These are phyloP conservation scores for Liposcelis brunnea DNA, from an alignment of 2,888 invertebrate genomes.

Conservation along the genomic window DNA sequence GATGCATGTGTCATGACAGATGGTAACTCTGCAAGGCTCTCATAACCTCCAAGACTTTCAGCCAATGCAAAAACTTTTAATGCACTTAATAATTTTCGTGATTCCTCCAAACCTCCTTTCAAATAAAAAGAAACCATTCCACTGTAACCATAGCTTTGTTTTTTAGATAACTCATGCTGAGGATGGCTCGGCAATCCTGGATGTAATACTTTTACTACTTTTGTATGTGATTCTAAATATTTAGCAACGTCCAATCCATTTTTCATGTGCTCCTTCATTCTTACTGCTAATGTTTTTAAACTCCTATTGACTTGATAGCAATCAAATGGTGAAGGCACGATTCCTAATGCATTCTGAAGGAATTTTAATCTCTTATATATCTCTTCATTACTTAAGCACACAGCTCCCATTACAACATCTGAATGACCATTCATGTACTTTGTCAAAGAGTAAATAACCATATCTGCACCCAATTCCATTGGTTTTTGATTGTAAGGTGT, in stretches of 20 bases:
- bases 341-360: conserved; percentile 82
- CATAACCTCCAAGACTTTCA: conserved; percentile 89
- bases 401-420: conserved; percentile 92
- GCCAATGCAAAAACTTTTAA: conserved; percentile 73
- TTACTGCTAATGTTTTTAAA: conserved; percentile 76
- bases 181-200: conserved; percentile 77
- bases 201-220: conserved; percentile 64
- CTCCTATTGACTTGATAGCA: conserved; percentile 86
- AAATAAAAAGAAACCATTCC: conserved; percentile 85
- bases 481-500: conserved; percentile 80
- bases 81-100: conserved; percentile 51
- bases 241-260: conserved; percentile 62
- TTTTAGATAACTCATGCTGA: conserved; percentile 59
- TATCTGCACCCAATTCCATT: conserved; percentile 75
- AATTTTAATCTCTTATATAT: conserved; percentile 57
- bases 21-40: conserved; percentile 86
- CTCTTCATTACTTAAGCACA: conserved; percentile 52
- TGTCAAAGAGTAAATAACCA: conserved; percentile 80
- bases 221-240: conserved; percentile 63
- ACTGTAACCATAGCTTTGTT: conserved; percentile 73
- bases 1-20: conserved; percentile 91
- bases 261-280: conserved; percentile 79
- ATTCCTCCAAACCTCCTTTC: conserved; percentile 54
- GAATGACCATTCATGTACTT: conserved; percentile 99
- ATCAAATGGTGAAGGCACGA: conserved; percentile 92